Evolutionary conservation across 2,888 invertebrate genomes (phyloP).

Genomic region (Caenorhabditis wallacei): DNA sequence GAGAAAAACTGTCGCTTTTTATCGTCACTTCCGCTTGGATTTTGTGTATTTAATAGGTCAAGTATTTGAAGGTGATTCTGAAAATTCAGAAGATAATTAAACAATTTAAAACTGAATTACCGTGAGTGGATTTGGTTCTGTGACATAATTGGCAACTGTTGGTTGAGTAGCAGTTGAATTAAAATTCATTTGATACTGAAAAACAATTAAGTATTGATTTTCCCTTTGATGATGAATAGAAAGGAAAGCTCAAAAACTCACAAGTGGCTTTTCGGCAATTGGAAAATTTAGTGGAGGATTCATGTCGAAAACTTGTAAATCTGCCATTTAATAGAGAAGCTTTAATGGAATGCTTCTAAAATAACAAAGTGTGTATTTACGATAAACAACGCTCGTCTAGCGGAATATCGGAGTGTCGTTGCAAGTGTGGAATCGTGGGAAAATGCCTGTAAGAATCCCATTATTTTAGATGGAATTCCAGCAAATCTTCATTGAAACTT

Average conservation of each 20-base stretch:
- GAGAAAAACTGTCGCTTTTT: slow-evolving; percentile 36
- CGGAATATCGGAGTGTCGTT: slow-evolving; percentile 39
- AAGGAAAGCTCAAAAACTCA: slow-evolving; percentile 12
- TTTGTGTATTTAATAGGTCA: slow-evolving; percentile 53
- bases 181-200: slow-evolving; percentile 63
- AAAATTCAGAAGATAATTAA: background rate
- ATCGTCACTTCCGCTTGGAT: slow-evolving; percentile 36
- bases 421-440: too few relatives aligned
- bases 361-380: slow-evolving; percentile 33
- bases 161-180: slow-evolving; percentile 43
- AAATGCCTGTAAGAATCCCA: too few relatives aligned
- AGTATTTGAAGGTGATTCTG: slow-evolving; percentile 58
- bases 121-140: slow-evolving; percentile 35
- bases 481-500: too few relatives aligned
- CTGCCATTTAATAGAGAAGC: slow-evolving; percentile 6
- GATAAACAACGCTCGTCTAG: slow-evolving; percentile 31
- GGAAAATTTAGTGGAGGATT: slow-evolving; percentile 45
- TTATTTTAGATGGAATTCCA: too few relatives aligned
- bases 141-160: slow-evolving; percentile 28
- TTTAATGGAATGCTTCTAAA: background rate
- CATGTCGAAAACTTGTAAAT: slow-evolving; percentile 51
- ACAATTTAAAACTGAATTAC: slow-evolving; percentile 1
- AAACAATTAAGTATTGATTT: slow-evolving; percentile 13
- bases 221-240: background rate
- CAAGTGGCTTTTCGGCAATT: slow-evolving; percentile 53